Conservation (phyloP, 2,797 vertebrate genomes). For the Morelia viridis region DNA sequence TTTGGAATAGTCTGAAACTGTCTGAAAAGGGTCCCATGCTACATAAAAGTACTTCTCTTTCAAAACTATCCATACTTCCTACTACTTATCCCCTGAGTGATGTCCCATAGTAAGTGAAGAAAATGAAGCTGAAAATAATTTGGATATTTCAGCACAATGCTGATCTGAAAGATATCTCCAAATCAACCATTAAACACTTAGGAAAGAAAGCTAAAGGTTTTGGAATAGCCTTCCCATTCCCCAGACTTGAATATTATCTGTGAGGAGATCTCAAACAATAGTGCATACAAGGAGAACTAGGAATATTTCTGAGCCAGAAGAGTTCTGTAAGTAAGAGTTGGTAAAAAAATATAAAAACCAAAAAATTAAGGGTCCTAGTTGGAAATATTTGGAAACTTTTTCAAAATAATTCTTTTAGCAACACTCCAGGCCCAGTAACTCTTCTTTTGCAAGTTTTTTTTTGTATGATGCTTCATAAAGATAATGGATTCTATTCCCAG, state of each 20-base stretch:
- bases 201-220: background rate
- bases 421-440: background rate
- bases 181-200: background rate
- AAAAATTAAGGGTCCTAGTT: background rate
- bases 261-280: background rate
- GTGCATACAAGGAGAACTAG: background rate
- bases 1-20: constrained; percentile 48
- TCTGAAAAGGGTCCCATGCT: constrained; percentile 43
- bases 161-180: background rate
- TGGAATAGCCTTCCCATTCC: background rate
- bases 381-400: background rate
- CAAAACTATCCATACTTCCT: constrained; percentile 48
- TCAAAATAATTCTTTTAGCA: background rate
- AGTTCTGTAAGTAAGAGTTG: background rate
- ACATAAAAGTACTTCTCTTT: constrained; percentile 41
- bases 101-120: constrained; percentile 53
- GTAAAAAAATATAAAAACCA: background rate
- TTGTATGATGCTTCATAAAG: background rate
- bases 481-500: background rate
- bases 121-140: constrained; percentile 1
- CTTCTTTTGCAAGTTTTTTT: background rate
- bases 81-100: constrained; percentile 45
- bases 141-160: background rate
- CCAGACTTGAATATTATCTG: background rate
- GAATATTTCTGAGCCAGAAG: background rate